Evolutionary conservation across 1,140 invertebrate species (phyloP).

Genomic region (Drosophila equinoxialis): DNA sequence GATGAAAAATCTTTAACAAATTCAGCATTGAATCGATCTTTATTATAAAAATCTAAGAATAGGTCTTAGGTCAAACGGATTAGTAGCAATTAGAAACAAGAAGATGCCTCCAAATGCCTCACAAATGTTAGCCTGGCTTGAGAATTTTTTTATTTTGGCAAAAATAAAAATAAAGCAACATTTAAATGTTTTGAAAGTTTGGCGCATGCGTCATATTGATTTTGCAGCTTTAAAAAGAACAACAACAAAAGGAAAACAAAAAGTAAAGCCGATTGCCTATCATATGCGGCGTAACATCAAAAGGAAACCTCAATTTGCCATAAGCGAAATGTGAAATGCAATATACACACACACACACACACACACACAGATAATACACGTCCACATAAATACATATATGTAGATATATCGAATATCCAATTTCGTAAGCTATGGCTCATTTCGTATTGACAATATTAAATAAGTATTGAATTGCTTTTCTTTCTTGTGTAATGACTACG

Average conservation of each 20-base stretch:
- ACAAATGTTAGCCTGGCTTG: no score
- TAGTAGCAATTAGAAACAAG: no score
- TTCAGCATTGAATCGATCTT: no score
- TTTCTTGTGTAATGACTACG: not conserved
- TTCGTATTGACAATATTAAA: conserved; percentile 12
- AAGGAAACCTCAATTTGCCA: conserved; percentile 70
- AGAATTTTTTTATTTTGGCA: no score
- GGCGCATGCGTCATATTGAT: conserved; percentile 78
- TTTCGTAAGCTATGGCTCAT: not conserved
- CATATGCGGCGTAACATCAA: conserved; percentile 63
- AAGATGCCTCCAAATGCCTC: no score
- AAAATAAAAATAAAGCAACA: not conserved
- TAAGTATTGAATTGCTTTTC: conserved; percentile 2
- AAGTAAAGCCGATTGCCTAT: conserved; percentile 28
- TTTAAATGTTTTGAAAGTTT: conserved; percentile 22
- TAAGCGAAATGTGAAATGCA: conserved; percentile 33
- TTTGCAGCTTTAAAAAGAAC: conserved; percentile 42
- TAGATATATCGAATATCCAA: not conserved
- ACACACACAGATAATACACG: no score
- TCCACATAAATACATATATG: not conserved
- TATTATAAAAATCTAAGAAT: no score
- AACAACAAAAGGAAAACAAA: conserved; percentile 3
- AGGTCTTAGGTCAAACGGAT: no score
- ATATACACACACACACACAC: conserved; percentile 19
- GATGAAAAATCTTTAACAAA: no score